phyloP scores from a whole-genome alignment of 2,797 vertebrate species.

The Phaenicophaeus curvirostris region DNA sequence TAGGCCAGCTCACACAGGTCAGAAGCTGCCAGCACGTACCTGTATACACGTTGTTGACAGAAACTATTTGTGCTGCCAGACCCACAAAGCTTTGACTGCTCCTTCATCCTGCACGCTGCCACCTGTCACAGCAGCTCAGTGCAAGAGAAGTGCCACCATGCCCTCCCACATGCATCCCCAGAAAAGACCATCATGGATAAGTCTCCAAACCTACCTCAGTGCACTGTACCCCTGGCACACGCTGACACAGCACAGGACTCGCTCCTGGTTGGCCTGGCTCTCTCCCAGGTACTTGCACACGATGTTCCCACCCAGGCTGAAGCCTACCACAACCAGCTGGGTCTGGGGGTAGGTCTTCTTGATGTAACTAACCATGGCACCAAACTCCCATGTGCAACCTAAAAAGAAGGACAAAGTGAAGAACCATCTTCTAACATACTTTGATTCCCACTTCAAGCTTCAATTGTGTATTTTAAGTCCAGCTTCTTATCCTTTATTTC shows the following conservation, averaged over 20 bases:
- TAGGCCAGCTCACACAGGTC: background rate
- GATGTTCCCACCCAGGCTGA: conserved; percentile 97
- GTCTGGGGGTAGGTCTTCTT: conserved; percentile 89
- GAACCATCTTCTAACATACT: background rate
- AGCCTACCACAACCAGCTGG: conserved; percentile 92
- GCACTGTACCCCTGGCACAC: conserved; percentile 98
- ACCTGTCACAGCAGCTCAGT: background rate
- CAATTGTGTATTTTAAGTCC: background rate
- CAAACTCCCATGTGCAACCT: conserved; percentile 98
- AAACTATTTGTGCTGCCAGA: background rate
- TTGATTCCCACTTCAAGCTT: background rate
- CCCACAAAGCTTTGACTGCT: background rate
- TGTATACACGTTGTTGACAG: background rate
- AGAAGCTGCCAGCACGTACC: background rate
- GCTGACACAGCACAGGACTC: conserved; percentile 94
- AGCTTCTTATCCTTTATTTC: background rate
- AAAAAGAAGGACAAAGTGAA: background rate
- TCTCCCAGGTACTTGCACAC: conserved; percentile 98
- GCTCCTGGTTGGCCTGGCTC: conserved; percentile 90
- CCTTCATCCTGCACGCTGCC: background rate
- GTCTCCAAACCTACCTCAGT: conserved; percentile 83
- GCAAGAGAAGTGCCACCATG: background rate
- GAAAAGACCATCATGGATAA: fast-evolving
- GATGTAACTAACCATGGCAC: conserved; percentile 95
- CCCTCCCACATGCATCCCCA: background rate